Evolutionary conservation across 2,888 invertebrate species (phyloP).

Genomic region (Drosophila trichaetosa): DNA sequence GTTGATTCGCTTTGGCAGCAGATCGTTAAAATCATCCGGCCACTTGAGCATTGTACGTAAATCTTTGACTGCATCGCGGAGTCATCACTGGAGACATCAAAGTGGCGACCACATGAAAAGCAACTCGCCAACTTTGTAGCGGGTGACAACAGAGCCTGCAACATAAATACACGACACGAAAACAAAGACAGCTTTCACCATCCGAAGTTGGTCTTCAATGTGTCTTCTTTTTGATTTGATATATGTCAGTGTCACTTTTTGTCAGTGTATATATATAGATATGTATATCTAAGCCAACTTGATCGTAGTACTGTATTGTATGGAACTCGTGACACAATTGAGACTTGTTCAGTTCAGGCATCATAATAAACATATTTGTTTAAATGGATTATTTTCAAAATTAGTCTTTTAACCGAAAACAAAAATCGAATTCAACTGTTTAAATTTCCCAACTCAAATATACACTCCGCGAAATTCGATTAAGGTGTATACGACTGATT

Average conservation of each 20-base stretch:
- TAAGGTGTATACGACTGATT: too few relatives aligned
- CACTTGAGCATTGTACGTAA: slow-evolving; percentile 45
- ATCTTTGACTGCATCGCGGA: slow-evolving; percentile 27
- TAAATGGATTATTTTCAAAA: background rate
- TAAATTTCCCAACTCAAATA: too few relatives aligned
- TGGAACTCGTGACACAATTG: too few relatives aligned
- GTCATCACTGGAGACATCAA: slow-evolving; percentile 3
- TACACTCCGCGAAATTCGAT: too few relatives aligned
- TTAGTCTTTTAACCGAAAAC: too few relatives aligned
- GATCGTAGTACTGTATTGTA: too few relatives aligned
- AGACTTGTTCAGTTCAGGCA: too few relatives aligned
- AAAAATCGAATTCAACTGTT: background rate
- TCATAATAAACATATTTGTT: background rate
- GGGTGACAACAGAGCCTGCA: slow-evolving; percentile 4
- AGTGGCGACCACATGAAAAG: slow-evolving; percentile 8
- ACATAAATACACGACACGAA: slow-evolving; percentile 22
- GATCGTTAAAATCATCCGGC: slow-evolving; percentile 45
- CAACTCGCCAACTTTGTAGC: background rate
- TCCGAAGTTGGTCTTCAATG: background rate
- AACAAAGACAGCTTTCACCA: background rate
- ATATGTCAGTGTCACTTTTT: background rate
- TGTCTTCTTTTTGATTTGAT: background rate
- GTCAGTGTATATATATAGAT: background rate
- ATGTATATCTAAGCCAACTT: too few relatives aligned
- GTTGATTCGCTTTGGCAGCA: slow-evolving; percentile 10